A percentile compares a stretch with the other conserved stretches of the same genome.
Conservation (phyloP, 2,797 vertebrate species). For the Cirrhinus molitorella region DNA sequence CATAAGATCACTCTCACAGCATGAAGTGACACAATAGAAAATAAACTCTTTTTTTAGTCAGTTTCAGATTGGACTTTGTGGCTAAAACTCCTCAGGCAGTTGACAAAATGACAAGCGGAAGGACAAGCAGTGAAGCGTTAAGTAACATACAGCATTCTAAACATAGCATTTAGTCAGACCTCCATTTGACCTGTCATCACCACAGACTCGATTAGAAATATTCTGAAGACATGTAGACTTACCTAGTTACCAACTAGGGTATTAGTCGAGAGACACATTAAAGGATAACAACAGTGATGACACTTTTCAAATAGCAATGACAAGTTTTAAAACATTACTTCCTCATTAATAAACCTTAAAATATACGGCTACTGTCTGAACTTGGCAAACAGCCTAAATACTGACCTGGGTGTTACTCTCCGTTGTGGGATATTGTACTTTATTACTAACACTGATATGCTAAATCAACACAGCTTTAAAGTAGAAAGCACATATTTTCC, state of each 20-base stretch:
- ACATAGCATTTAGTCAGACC: background rate
- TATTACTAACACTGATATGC: background rate
- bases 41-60: background rate
- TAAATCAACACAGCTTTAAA: background rate
- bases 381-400: background rate
- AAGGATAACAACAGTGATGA: background rate
- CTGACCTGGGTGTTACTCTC: background rate
- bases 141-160: constrained; percentile 19
- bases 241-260: background rate
- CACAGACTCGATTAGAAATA: background rate
- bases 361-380: background rate
- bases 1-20: background rate
- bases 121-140: background rate
- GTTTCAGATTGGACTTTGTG: background rate
- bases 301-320: background rate
- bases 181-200: background rate
- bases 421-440: background rate
- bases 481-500: background rate
- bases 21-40: constrained; percentile 18
- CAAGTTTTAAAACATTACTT: background rate
- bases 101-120: background rate
- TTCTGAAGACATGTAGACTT: background rate
- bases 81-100: background rate
- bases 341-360: background rate
- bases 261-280: background rate